Base-by-base conservation (phyloP, 1,140 invertebrate species). In the Drosophila sp. region DNA sequence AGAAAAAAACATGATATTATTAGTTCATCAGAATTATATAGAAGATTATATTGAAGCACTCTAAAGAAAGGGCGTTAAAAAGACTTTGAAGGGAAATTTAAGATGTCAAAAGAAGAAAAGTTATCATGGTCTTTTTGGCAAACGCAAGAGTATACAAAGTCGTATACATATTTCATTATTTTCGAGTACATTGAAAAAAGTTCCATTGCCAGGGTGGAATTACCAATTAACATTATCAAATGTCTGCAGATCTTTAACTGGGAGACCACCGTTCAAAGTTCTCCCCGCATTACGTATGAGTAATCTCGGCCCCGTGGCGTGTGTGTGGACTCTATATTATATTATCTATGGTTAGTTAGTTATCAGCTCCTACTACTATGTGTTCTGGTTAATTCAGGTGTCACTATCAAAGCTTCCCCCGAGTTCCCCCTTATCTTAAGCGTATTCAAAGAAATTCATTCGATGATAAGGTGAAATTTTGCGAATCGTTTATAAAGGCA, bases 331-430 rank as follows among this genome's bases (percentile, higher is more conserved):
- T 50, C 44, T 50, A 38, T 11, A 38, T 38, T 10, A 10, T 38
- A 38, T 38, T 38, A 25, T 27, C 44, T 50, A 6, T 50, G 23
- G 23, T 10, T 50, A 5, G 23, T 10, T 50, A 5, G 29, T 62
- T 77, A 85, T 85, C 82, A 63, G 63, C 64, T 8, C 25, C 5
- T n/a, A 7, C 23, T 1, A 30, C n/a, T 0, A 27, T 1, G 17
- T 56, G 41, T 72, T 50, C 62, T 76, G 71, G 79, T 72, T 79
- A 35, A 23, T 73, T 87, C 72, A 87, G 87, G 82, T 77, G 72
- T 83, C 68, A 72, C 47, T 89, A 76, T 65, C 80, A 29, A 70
- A 90, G 78, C 73, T 89, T 72, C 71, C 78, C 71, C 38, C 72
- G 76, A 85, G 70, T 72, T 58, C 8, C 23, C 65, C 23, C 44